Base-by-base conservation (phyloP, 2,113 vertebrate species). In the Eubucco bourcierii region DNA sequence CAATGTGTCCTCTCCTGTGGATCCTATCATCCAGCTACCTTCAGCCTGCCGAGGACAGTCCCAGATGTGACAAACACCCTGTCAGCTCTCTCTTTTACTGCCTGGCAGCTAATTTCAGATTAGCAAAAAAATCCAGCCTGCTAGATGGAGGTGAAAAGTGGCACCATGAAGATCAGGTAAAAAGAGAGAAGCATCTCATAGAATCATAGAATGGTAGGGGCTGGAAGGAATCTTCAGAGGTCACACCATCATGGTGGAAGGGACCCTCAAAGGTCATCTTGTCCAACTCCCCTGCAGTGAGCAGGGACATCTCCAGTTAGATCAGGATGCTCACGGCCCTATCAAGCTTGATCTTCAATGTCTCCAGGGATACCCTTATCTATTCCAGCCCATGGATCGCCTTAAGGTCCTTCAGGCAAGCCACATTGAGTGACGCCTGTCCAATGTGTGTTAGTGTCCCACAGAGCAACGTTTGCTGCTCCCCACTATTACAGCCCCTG, bases 1-100 rank as follows among this genome's bases (percentile, higher is more conserved):
- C 72, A 80, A 34, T 64, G 80, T 94, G 94, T 90, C 91, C 96
- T 96, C 95, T 96, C 93, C 93, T 86, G 90, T 86, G 94, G 88
- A 91, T 93, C 93, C 73, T 92, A 88, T 81, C 94, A 90, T 41
- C 84, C 74, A 81, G 93, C 94, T 95, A 96, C 96, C 91, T 96
- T 91, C 76, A 86, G 63, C 80, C 82, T 47, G 34, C 41, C 0
- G 55, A 84, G 85, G 87, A 94, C 85, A 73, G 70, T 80, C 89
- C 80, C 85, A 93, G 83, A 73, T 55, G 55, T 93, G 91, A 95
- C 93, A 90, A 96, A 90, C 88, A 75, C 66, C 55, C 87, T 79
- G 85, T 86, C 93, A 92, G 24, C 66, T 86, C 72, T 39, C 68
- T 47, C 10, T 5, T 88, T 81, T 55, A 73, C 68, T 84, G 31